Conservation (phyloP, 2,797 vertebrate species). For the Fistularia commersonii region DNA sequence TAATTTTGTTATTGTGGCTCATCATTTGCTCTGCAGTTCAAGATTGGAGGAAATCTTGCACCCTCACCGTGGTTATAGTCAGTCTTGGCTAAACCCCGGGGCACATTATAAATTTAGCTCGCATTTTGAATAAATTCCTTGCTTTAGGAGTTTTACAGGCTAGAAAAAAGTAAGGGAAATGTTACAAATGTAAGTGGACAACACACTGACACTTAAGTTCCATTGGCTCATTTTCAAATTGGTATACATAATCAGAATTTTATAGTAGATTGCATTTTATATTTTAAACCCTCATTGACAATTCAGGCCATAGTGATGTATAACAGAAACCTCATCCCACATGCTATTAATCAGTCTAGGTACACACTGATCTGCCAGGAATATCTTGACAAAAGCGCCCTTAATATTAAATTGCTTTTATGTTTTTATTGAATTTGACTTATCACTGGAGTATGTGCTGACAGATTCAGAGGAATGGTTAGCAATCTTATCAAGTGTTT, state of each 20-base stretch:
- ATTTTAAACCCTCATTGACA: conserved; percentile 12
- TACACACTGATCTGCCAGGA: conserved; percentile 24
- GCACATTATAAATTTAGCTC: not conserved
- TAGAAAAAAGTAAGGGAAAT: not conserved
- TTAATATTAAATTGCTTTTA: conserved; percentile 5
- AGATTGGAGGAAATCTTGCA: too few relatives aligned
- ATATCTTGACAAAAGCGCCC: conserved; percentile 3
- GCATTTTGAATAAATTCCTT: too few relatives aligned
- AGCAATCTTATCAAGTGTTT: conserved; percentile 8
- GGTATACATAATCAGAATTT: conserved; percentile 18
- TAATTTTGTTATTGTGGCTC: too few relatives aligned
- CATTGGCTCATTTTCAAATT: conserved; percentile 12
- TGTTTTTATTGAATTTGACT: too few relatives aligned
- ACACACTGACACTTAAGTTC: conserved; percentile 5
- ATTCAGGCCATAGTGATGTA: conserved; percentile 22
- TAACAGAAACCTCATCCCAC: conserved; percentile 25
- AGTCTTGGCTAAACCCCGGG: not conserved
- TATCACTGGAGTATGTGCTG: too few relatives aligned
- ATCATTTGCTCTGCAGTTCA: too few relatives aligned
- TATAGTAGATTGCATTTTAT: conserved; percentile 13
- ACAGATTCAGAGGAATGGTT: conserved; percentile 1
- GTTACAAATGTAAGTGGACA: too few relatives aligned
- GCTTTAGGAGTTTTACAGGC: too few relatives aligned
- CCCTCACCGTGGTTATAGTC: not conserved
- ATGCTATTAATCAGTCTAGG: conserved; percentile 5